A percentile compares a stretch with the other conserved stretches of the same genome.
Evolutionary conservation across 2,113 vertebrate genomes (phyloP).

Genomic region (Danionella cerebrum): DNA sequence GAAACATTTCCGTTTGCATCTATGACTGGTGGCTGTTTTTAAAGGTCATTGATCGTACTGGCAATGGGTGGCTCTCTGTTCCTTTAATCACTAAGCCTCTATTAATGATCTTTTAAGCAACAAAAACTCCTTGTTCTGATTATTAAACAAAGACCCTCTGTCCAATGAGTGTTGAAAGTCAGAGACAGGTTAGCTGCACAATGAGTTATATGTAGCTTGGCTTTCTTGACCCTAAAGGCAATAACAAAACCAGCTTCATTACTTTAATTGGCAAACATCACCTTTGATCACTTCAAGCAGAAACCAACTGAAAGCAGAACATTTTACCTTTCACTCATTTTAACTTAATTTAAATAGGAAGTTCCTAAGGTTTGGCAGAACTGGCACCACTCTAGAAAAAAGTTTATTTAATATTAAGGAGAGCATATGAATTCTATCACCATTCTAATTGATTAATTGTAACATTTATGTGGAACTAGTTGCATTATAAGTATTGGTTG

Average conservation of each 20-base stretch:
- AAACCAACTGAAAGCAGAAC: no score
- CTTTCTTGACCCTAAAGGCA: constrained; percentile 2
- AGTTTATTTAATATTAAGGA: no score
- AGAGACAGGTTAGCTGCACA: not conserved
- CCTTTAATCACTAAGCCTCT: constrained; percentile 17
- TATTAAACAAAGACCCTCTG: not conserved
- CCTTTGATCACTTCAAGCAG: not conserved
- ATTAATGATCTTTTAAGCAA: constrained; percentile 4
- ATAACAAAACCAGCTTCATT: not conserved
- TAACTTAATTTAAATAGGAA: no score
- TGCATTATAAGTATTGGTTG: no score
- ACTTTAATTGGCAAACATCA: not conserved
- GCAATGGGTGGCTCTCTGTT: not conserved
- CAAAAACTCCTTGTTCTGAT: not conserved
- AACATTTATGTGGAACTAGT: no score
- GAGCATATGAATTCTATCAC: no score
- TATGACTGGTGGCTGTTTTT: not conserved
- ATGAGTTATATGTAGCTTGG: not conserved
- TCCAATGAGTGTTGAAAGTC: constrained; percentile 8
- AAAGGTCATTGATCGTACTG: not conserved
- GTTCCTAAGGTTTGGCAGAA: no score
- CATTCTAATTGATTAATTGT: no score
- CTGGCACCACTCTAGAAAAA: no score
- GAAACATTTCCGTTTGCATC: not conserved
- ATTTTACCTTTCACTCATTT: no score